Base-by-base conservation (phyloP, 1,140 invertebrate species). In the Nasonia longicornis region DNA sequence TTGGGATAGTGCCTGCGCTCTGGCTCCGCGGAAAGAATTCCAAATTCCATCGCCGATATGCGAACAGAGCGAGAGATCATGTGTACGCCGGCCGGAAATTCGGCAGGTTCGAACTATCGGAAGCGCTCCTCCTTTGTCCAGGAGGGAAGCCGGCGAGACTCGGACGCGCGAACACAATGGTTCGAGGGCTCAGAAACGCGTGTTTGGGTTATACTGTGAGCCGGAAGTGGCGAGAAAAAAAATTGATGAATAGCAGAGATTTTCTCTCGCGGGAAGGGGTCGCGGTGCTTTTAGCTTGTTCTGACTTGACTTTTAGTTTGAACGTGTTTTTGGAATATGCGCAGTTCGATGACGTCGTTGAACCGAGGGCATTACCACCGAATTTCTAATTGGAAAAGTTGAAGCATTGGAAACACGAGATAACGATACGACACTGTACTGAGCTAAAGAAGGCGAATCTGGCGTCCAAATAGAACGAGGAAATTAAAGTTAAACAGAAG, bases 401-500 rank as follows among this genome's bases (percentile, higher is more conserved):
- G 2, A 14, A 20, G 35, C 29, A 20, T 35, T 38, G 64, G 7
- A 29, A 67, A 16, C 0, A n/a, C 26, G n/a, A 71, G 35, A 42
- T 31, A 14, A 20, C 8, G n/a, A 38, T 20, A 10, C 69, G 22
- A 26, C 11, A 16, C 10, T 3, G 26, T 35, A 71, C 14, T 10
- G 26, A 74, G 11, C 26, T 7, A 63, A 52, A 22, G 48, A 63
- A 74, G 29, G n/a, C 10, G 45, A 58, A 29, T 12, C 22, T 14
- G 16, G 74, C 74, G 20, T 58, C 52, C 52, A 76, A 75, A 66
- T 64, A 76, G 58, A 76, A 76, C 35, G 74, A 66, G 67, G 76
- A 77, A 77, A 77, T 77, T 67, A 69, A 77, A 77, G 76, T 77
- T 77, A 77, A 77, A 77, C 38, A 77, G 76, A 69, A 77, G 64